Evolutionary conservation across 1,140 invertebrate species (phyloP), one percentile per base, ranked within the genome.

Genomic region (Tetramorium simillimum): DNA sequence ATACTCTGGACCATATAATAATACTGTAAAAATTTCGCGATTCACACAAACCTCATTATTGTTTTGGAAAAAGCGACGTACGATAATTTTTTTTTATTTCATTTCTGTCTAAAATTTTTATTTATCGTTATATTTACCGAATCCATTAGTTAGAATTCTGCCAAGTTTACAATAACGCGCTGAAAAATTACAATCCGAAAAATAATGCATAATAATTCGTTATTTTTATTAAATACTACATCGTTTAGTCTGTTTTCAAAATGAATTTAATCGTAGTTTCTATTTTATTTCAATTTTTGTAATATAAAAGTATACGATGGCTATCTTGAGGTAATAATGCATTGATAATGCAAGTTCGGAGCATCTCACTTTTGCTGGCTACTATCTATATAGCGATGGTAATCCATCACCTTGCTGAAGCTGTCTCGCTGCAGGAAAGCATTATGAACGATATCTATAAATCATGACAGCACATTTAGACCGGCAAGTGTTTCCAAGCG

Each of bases 401-500:
- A 46, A 69, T 81, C 49, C 63, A 69, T 81, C 62, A 69, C 37
- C 1, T 3, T 67, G 1, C 28, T 72, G 10, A 46, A 73, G 67
- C 46, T 40, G 33, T 81, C 63, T 81, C 33, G 16, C 69, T 24
- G 40, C n/a, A 58, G 76, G 43, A 46, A 56, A 78, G 60, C 60
- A 69, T 81, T 53, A 69, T 65, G 49, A 56, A 65, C 28, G 37
- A 70, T 81, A 70, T 58, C 49, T 40, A 81, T 69, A 40, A 70
- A 53, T 81, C 77, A 70, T 81, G 63, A 73, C 78, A 33, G 24
- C 51, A 56, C 67, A 60, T 73, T 82, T 82, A 72, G 51, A 40
- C 18, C 14, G 14, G 53, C 40, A 33, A 58, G 28, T 73, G 80
- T 60, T 82, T 58, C 53, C 24, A 46, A 16, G 65, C 24, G 24